Conservation (phyloP, 2,797 vertebrate species). For the Aphelocoma californica region DNA sequence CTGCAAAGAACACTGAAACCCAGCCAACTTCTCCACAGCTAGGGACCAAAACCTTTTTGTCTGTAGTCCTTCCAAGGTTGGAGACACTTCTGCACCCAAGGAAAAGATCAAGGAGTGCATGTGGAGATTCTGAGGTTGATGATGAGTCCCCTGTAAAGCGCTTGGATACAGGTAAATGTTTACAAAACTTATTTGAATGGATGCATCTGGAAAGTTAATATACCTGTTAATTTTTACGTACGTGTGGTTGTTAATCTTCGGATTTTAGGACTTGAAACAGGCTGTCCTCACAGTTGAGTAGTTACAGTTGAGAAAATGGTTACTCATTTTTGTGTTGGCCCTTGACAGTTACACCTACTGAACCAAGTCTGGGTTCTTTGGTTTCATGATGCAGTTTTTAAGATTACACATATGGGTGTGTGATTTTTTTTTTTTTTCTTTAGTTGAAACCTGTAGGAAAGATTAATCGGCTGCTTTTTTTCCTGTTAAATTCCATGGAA, state of each 20-base stretch:
- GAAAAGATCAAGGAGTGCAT: constrained; percentile 91
- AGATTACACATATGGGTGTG: background rate
- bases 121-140: constrained; percentile 83
- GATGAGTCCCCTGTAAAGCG: constrained; percentile 88
- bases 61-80: constrained; percentile 96
- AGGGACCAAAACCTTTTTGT: constrained; percentile 96
- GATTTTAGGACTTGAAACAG: background rate
- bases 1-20: constrained; percentile 77
- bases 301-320: background rate
- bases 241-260: background rate
- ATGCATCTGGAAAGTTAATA: constrained; percentile 23
- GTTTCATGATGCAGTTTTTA: background rate
- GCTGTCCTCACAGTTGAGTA: background rate
- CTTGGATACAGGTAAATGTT: constrained; percentile 86
- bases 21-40: constrained; percentile 83
- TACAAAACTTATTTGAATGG: constrained; percentile 42
- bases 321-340: background rate
- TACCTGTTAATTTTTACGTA: background rate
- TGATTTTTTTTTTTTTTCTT: background rate
- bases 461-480: background rate
- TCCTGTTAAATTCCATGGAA: background rate
- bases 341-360: background rate
- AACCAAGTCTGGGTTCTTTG: background rate
- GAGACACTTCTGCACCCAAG: constrained; percentile 95
- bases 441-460: background rate